phyloP scores from a whole-genome alignment of 2,888 invertebrate genomes.

The Calliopum simillimum region DNA sequence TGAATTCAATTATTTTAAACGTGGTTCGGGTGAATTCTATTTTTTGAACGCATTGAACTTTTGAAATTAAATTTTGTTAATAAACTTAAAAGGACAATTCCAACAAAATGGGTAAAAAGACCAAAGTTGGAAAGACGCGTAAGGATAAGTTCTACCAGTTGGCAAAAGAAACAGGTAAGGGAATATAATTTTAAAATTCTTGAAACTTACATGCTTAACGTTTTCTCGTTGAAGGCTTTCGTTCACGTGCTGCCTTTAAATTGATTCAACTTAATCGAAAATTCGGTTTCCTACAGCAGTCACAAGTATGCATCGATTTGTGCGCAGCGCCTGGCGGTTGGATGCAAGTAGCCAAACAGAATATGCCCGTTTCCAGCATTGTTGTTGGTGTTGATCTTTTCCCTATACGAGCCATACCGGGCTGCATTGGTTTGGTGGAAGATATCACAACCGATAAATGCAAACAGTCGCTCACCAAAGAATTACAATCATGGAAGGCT shows the following conservation, averaged over 20 bases:
- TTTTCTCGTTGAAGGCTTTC: constrained; percentile 76
- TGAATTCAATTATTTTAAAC: too few species aligned
- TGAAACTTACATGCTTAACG: not conserved
- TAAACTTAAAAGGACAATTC: constrained; percentile 8
- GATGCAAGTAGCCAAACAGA: constrained; percentile 98
- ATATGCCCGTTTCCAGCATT: constrained; percentile 96
- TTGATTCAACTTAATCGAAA: constrained; percentile 97
- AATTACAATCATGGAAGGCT: constrained; percentile 95
- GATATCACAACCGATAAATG: constrained; percentile 99
- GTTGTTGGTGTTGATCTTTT: constrained; percentile 97
- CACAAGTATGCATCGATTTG: constrained; percentile 95
- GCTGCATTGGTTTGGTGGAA: constrained; percentile 89
- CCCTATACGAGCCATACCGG: constrained; percentile 90
- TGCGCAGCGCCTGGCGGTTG: constrained; percentile 99
- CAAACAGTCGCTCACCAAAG: constrained; percentile 80
- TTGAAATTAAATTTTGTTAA: not conserved
- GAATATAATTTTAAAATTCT: constrained; percentile 27
- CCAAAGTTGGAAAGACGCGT: constrained; percentile 96
- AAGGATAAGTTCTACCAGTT: constrained; percentile 98
- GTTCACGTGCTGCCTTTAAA: constrained; percentile 99
- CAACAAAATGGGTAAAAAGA: constrained; percentile 89
- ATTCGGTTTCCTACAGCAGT: constrained; percentile 95
- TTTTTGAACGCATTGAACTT: not conserved
- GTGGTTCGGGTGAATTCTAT: not conserved
- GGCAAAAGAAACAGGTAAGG: constrained; percentile 97